Conservation (phyloP, 2,888 invertebrate genomes). For the Phyto melanocephala region DNA sequence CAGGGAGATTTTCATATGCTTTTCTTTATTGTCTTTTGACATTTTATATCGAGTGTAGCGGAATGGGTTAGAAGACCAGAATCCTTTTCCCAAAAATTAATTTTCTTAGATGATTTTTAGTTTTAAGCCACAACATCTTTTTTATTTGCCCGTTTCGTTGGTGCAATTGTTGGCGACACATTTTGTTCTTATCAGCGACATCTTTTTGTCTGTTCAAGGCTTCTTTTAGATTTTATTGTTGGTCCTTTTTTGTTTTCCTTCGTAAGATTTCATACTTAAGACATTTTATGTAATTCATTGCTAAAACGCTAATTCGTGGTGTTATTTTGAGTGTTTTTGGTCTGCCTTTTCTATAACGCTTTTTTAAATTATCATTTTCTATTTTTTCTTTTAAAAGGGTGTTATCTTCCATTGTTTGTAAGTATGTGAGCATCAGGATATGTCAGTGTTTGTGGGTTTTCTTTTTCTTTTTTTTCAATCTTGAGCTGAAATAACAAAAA, state of each 20-base stretch:
- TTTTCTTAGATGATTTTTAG: constrained; percentile 54
- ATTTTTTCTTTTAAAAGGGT: constrained; percentile 25
- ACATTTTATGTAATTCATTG: constrained; percentile 62
- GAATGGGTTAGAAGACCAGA: not conserved
- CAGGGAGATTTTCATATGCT: constrained; percentile 10
- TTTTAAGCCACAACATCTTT: constrained; percentile 30
- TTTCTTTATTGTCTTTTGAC: constrained; percentile 40
- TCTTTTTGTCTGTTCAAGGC: constrained; percentile 56
- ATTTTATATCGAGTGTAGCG: not conserved
- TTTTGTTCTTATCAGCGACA: constrained; percentile 65
- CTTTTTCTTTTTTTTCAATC: constrained; percentile 45
- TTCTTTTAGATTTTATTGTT: constrained; percentile 3
- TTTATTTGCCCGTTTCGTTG: constrained; percentile 42
- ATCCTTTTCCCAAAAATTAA: constrained; percentile 18
- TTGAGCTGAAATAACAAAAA: constrained; percentile 38
- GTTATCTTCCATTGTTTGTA: constrained; percentile 45
- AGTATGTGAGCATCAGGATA: constrained; percentile 8
- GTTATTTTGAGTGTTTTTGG: constrained; percentile 53
- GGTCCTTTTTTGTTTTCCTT: constrained; percentile 9
- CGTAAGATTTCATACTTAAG: constrained; percentile 60
- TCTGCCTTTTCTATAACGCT: constrained; percentile 7
- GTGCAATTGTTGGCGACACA: constrained; percentile 68
- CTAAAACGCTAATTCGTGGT: constrained; percentile 64
- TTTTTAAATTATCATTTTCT: constrained; percentile 32
- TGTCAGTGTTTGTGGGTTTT: constrained; percentile 20